Percentiles rank a stretch among this genome's conserved stretches.
Evolutionary conservation across 1,140 invertebrate species (phyloP).

Genomic region (Amphibalanus amphitrite): DNA sequence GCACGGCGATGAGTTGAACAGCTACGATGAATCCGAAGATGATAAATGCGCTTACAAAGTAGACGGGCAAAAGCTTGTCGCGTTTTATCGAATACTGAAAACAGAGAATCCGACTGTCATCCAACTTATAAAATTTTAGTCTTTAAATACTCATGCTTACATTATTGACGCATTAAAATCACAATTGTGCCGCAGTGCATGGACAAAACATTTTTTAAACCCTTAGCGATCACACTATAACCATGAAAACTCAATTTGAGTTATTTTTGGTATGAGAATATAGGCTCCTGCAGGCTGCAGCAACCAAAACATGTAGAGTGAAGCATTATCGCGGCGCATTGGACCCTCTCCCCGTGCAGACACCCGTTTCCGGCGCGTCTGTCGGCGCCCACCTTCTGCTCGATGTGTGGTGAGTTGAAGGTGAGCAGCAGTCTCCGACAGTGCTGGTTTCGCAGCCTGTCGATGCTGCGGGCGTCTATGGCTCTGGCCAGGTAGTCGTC

Average conservation of each 20-base stretch:
- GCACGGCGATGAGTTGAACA: constrained; percentile 46
- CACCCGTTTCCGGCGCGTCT: no score
- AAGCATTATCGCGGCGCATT: background rate
- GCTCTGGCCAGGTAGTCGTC: constrained; percentile 85
- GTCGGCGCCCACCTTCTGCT: constrained; percentile 46
- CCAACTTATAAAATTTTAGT: no score
- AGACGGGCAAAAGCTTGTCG: constrained; percentile 64
- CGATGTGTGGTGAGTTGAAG: constrained; percentile 55
- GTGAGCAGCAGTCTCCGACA: constrained; percentile 61
- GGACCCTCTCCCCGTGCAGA: no score
- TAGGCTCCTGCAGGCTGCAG: no score
- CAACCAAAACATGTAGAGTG: background rate
- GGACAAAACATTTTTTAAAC: background rate
- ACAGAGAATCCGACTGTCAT: background rate
- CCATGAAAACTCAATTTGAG: no score
- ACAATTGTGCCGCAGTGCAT: no score
- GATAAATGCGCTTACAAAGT: constrained; percentile 62
- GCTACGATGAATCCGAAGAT: constrained; percentile 42
- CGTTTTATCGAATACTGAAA: constrained; percentile 50
- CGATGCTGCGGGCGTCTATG: constrained; percentile 84
- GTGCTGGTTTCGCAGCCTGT: constrained; percentile 64
- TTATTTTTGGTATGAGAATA: no score
- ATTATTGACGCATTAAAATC: no score
- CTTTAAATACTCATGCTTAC: no score
- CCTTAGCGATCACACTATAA: no score